Percentiles rank a stretch among this genome's conserved stretches.
Evolutionary conservation across 2,888 invertebrate genomes (phyloP).

Genomic region (Eudasyphora cyanicolor): DNA sequence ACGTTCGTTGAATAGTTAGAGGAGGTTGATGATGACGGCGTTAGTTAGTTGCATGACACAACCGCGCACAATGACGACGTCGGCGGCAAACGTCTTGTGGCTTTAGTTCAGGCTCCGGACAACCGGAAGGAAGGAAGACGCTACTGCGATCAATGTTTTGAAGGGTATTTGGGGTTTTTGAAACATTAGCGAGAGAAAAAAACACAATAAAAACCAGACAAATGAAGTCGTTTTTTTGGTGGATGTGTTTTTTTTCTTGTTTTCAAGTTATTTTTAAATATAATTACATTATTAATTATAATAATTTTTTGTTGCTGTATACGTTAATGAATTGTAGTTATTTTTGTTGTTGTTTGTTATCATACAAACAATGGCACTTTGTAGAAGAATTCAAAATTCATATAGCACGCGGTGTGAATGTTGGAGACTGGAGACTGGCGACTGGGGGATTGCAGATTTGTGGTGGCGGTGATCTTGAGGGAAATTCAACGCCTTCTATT

Average conservation of each 20-base stretch:
- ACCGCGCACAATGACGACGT: too few relatives aligned
- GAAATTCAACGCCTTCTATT: slow-evolving; percentile 49
- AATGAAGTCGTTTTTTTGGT: background rate
- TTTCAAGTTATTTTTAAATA: slow-evolving; percentile 15
- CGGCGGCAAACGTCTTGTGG: too few relatives aligned
- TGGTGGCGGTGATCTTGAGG: background rate
- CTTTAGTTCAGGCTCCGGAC: too few relatives aligned
- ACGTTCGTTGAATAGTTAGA: too few relatives aligned
- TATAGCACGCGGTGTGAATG: background rate
- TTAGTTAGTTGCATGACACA: too few relatives aligned
- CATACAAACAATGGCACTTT: slow-evolving; percentile 56
- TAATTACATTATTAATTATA: slow-evolving; percentile 33
- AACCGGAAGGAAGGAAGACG: background rate
- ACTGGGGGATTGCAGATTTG: background rate
- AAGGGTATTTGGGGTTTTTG: too few relatives aligned
- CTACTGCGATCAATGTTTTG: too few relatives aligned
- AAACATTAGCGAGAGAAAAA: too few relatives aligned
- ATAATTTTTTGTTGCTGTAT: slow-evolving; percentile 4
- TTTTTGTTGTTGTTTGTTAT: background rate
- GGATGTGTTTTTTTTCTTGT: background rate
- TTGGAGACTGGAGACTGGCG: background rate
- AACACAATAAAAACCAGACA: background rate
- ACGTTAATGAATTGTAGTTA: too few relatives aligned
- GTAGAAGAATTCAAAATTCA: slow-evolving; percentile 39
- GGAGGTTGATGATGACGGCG: too few relatives aligned